These are phyloP conservation scores for Nematopogon swammerdamellus DNA, from an alignment of 2,888 invertebrate species.

Conservation along the genomic window DNA sequence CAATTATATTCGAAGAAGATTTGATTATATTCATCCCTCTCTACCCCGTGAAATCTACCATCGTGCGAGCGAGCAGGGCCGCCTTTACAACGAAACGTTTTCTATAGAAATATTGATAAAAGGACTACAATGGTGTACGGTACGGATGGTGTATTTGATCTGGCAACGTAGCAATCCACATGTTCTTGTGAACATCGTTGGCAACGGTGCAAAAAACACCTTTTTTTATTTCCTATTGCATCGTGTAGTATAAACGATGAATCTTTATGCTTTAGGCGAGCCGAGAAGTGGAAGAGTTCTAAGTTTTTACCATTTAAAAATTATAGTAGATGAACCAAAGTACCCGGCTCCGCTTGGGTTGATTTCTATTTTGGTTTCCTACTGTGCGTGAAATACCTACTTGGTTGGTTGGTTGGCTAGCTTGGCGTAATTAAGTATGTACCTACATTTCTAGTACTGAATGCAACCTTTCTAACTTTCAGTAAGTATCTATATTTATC, in stretches of 20 bases:
- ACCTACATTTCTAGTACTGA: too few relatives aligned
- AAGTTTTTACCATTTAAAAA: too few relatives aligned
- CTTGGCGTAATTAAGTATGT: too few relatives aligned
- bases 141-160: constrained; percentile 54
- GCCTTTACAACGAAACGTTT: constrained; percentile 24
- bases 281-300: too few relatives aligned
- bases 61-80: constrained; percentile 26
- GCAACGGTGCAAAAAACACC: constrained; percentile 46
- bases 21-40: constrained; percentile 21
- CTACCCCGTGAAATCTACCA: constrained; percentile 13
- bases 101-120: constrained; percentile 40
- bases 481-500: too few relatives aligned
- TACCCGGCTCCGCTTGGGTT: too few relatives aligned
- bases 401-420: too few relatives aligned
- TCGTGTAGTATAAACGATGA: constrained; percentile 11
- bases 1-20: constrained; percentile 36
- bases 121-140: constrained; percentile 42
- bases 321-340: too few relatives aligned
- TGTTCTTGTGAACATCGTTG: constrained; percentile 51
- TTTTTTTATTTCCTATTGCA: constrained; percentile 24
- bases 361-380: too few relatives aligned
- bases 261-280: constrained; percentile 1
- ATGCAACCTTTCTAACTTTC: too few relatives aligned
- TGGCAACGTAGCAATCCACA: constrained; percentile 53
- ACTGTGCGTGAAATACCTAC: too few relatives aligned